Evolutionary conservation across 2,797 vertebrate genomes (phyloP).

Genomic region (Catharus ustulatus): DNA sequence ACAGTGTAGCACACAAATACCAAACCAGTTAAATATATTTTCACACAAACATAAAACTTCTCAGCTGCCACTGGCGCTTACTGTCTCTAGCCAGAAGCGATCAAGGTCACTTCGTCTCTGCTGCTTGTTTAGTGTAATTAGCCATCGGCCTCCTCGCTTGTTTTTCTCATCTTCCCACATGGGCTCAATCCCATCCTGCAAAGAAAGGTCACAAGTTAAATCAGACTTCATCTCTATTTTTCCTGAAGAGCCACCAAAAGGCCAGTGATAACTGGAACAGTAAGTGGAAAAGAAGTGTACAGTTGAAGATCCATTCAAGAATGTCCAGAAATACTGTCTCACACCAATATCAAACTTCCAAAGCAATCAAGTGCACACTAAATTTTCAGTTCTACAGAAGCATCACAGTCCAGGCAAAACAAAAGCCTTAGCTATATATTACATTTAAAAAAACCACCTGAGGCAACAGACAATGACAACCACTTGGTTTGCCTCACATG

Average conservation of each 20-base stretch:
- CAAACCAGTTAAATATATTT: background rate
- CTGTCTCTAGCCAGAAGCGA: constrained; percentile 98
- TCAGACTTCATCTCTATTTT: background rate
- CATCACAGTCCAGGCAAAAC: background rate
- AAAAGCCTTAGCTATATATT: background rate
- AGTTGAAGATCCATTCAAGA: background rate
- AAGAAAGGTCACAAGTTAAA: background rate
- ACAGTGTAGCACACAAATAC: background rate
- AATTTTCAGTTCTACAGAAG: background rate
- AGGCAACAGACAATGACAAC: background rate
- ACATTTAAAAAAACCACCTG: background rate
- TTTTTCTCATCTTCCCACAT: constrained; percentile 99
- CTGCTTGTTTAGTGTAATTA: constrained; percentile 95
- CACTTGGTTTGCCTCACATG: background rate
- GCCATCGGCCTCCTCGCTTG: constrained; percentile 92
- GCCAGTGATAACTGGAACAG: background rate
- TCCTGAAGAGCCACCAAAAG: background rate
- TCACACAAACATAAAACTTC: background rate
- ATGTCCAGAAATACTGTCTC: background rate
- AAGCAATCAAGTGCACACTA: background rate
- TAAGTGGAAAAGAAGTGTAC: background rate
- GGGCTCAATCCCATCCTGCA: constrained; percentile 94
- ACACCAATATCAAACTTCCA: background rate
- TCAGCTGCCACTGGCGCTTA: constrained; percentile 67
- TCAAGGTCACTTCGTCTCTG: constrained; percentile 93